A percentile compares a stretch with the other conserved stretches of the same genome.
Conservation (phyloP, 1,140 invertebrate genomes). For the Diachasmimorpha longicaudata region DNA sequence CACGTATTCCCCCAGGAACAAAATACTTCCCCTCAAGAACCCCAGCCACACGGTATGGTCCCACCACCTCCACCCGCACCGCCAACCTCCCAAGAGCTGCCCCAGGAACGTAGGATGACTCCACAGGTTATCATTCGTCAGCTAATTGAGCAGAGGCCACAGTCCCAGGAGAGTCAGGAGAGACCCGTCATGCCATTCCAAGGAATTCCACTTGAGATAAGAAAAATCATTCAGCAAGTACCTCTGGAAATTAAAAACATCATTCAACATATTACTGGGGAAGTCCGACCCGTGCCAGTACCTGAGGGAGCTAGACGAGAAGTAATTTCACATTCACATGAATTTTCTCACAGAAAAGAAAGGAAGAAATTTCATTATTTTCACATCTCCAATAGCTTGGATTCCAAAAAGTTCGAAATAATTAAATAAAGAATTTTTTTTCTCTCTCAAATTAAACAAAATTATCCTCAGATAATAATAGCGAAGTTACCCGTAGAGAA, state of each 20-base stretch:
- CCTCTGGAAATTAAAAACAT: constrained; percentile 56
- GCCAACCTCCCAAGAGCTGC: background rate
- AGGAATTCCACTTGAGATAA: constrained; percentile 52
- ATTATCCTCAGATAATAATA: no score
- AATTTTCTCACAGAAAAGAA: no score
- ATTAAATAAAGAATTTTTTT: no score
- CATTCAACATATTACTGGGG: constrained; percentile 53
- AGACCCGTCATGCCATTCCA: constrained; percentile 48
- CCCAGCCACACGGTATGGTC: constrained; percentile 46
- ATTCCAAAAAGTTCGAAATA: no score
- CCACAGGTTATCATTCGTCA: constrained; percentile 47
- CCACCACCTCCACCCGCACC: constrained; percentile 42
- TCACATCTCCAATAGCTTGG: no score
- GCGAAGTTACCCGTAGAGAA: no score
- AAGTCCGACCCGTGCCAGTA: constrained; percentile 44
- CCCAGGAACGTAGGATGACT: constrained; percentile 39
- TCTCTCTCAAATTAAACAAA: no score
- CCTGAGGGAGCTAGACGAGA: constrained; percentile 51
- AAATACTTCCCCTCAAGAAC: constrained; percentile 39
- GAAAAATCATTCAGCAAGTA: constrained; percentile 53
- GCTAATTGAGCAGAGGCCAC: constrained; percentile 43
- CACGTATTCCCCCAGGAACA: constrained; percentile 33
- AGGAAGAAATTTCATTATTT: no score
- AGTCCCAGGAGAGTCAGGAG: constrained; percentile 38
- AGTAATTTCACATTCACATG: constrained; percentile 29